These are phyloP conservation scores for Tragulus kanchil DNA, from an alignment of 2,113 vertebrate species.

Conservation along the genomic window DNA sequence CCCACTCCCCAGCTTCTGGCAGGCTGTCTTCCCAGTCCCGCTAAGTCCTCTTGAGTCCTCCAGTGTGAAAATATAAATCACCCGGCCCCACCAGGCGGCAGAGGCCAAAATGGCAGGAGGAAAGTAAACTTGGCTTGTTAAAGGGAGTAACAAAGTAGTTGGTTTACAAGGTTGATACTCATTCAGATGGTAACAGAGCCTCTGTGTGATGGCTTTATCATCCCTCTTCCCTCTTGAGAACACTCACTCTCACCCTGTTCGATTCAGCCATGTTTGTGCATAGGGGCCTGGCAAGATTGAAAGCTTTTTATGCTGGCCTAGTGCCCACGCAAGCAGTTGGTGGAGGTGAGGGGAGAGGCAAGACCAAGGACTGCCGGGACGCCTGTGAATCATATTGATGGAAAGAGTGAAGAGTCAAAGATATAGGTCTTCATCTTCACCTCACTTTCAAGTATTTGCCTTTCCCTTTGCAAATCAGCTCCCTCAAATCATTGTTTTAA, in stretches of 20 bases:
- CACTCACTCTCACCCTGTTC: not conserved
- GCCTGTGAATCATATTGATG: not conserved
- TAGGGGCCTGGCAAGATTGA: not conserved
- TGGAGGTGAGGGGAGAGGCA: not conserved
- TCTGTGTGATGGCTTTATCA: not conserved
- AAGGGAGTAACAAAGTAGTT: not conserved
- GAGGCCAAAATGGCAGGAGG: not conserved
- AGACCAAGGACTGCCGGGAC: not conserved
- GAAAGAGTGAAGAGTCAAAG: not conserved
- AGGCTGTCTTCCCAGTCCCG: not conserved
- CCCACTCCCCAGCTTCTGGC: not conserved
- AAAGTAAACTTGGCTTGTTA: not conserved
- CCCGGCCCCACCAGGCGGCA: not conserved
- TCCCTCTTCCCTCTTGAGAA: not conserved
- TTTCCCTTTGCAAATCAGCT: constrained; percentile 33
- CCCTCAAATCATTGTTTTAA: not conserved
- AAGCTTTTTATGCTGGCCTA: not conserved
- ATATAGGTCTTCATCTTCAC: not conserved
- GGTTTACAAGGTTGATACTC: not conserved
- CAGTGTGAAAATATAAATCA: not conserved
- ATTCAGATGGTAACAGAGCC: not conserved
- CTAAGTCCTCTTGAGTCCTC: not conserved
- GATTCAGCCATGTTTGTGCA: not conserved
- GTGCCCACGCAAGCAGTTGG: not conserved
- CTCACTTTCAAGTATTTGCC: not conserved